Percentiles rank a stretch among this genome's conserved stretches.
Evolutionary conservation across 2,888 invertebrate genomes (phyloP).

Genomic region (Stratiomys singularior): DNA sequence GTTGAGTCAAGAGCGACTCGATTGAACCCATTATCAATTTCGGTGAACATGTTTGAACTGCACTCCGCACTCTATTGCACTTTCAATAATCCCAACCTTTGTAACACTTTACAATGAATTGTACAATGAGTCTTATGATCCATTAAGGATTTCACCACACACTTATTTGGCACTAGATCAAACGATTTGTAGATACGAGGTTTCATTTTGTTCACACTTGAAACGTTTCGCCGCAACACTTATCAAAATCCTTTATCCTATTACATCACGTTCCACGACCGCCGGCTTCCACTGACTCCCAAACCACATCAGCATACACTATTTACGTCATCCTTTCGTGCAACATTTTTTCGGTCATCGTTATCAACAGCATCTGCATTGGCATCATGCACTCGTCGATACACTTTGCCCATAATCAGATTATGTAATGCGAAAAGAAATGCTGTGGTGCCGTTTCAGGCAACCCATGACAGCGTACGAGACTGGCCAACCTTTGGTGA

Average conservation of each 20-base stretch:
- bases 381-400: constrained; percentile 37
- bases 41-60: not conserved
- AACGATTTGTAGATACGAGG: not conserved
- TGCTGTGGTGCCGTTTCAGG: not conserved
- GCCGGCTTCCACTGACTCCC: not conserved
- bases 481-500: too few relatives aligned
- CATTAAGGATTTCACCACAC: not conserved
- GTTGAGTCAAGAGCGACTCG: not conserved
- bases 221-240: not conserved
- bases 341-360: constrained; percentile 30
- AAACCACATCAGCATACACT: not conserved
- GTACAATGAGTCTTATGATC: not conserved
- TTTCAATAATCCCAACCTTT: not conserved
- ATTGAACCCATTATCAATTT: not conserved
- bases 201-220: not conserved
- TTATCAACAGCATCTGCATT: constrained; percentile 37
- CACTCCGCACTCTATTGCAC: constrained; percentile 1
- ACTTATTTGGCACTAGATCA: not conserved
- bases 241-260: not conserved
- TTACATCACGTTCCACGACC: not conserved
- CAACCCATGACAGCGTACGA: not conserved
- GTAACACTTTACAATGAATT: not conserved
- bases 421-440: constrained; percentile 32
- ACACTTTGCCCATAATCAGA: constrained; percentile 14
- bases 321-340: constrained; percentile 36